phyloP scores from a whole-genome alignment of 2,888 invertebrate species.

The Gerosis bhagava region DNA sequence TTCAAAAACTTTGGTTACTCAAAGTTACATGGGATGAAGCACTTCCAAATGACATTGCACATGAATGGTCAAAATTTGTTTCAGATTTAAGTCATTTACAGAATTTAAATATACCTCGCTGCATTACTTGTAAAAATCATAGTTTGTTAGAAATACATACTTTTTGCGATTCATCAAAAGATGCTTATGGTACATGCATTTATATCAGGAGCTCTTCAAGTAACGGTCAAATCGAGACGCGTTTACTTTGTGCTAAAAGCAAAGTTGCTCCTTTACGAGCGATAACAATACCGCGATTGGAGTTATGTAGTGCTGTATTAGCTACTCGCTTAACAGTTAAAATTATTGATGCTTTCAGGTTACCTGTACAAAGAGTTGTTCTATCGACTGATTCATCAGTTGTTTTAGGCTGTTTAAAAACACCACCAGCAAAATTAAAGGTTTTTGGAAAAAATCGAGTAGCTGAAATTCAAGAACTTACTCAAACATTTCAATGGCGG shows the following conservation, averaged over 20 bases:
- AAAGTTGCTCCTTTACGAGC: conserved; percentile 34
- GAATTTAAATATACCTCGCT: too few species aligned
- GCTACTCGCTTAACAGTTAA: too few species aligned
- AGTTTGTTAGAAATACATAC: too few species aligned
- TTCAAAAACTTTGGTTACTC: conserved; percentile 27
- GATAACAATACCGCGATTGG: conserved; percentile 36
- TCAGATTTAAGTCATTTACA: too few species aligned
- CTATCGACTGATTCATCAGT: conserved; percentile 18
- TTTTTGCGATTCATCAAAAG: conserved; percentile 34
- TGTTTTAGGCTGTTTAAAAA: conserved; percentile 18
- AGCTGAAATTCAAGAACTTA: conserved; percentile 17
- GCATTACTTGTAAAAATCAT: too few species aligned
- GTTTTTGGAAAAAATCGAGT: conserved; percentile 22
- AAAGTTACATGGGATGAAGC: conserved; percentile 27
- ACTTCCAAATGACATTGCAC: conserved; percentile 14
- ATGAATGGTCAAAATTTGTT: conserved; percentile 10
- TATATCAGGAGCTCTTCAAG: too few species aligned
- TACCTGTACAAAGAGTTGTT: too few species aligned
- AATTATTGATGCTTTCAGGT: too few species aligned
- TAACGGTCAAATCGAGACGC: too few species aligned
- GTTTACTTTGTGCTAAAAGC: conserved; percentile 36
- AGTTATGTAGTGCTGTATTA: conserved; percentile 36
- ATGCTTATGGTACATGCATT: conserved; percentile 35
- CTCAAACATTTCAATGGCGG: background rate
- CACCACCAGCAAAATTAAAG: conserved; percentile 11